Percentiles rank a stretch among this genome's conserved stretches.
Conservation (phyloP, 2,888 invertebrate genomes). For the Melitaea athalia region DNA sequence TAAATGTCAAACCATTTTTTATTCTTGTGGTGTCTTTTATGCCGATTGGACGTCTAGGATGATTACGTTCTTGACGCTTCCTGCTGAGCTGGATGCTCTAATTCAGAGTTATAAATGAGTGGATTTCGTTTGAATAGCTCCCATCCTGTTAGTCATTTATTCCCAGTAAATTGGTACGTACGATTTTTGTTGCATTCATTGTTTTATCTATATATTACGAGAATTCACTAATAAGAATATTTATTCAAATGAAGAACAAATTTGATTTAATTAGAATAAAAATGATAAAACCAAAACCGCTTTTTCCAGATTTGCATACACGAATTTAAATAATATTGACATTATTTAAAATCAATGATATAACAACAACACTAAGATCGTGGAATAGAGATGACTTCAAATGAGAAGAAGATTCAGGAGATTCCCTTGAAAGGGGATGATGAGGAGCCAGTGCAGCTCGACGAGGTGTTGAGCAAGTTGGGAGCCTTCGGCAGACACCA, state of each 20-base stretch:
- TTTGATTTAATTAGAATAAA: background rate
- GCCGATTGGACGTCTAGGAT: slow-evolving; percentile 9
- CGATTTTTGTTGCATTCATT: background rate
- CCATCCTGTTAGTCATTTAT: slow-evolving; percentile 23
- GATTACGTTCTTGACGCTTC: slow-evolving; percentile 22
- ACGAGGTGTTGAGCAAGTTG: slow-evolving; percentile 65
- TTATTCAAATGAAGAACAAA: background rate
- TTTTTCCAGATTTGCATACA: slow-evolving; percentile 10
- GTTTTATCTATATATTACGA: background rate
- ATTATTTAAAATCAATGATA: background rate
- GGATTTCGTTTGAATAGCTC: slow-evolving; percentile 20
- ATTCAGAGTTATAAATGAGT: slow-evolving; percentile 26
- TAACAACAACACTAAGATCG: background rate
- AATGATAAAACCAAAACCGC: slow-evolving; percentile 4
- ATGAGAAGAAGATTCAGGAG: slow-evolving; percentile 17
- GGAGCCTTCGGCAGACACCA: slow-evolving; percentile 79
- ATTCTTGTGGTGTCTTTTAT: slow-evolving; percentile 7
- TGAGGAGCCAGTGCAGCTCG: slow-evolving; percentile 60
- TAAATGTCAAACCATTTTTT: slow-evolving; percentile 17
- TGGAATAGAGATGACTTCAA: background rate
- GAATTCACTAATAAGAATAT: background rate
- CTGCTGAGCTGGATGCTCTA: slow-evolving; percentile 24
- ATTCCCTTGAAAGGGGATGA: slow-evolving; percentile 20
- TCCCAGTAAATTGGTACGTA: slow-evolving; percentile 23
- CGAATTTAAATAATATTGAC: background rate